Conservation (phyloP, 2,113 vertebrate genomes). For the Eublepharis macularius region DNA sequence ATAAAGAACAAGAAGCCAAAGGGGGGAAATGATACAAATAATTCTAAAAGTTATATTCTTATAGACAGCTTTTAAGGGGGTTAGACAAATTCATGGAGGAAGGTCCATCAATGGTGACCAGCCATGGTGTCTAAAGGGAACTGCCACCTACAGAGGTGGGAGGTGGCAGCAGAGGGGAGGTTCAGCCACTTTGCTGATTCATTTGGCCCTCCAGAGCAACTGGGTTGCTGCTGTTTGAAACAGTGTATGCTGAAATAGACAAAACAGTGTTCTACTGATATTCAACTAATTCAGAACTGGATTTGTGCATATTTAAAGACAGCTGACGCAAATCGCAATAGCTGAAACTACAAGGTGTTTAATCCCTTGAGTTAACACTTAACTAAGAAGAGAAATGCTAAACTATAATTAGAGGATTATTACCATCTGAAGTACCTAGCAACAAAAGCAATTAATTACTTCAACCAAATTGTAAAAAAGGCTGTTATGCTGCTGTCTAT, state of each 20-base stretch:
- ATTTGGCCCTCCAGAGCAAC: no score
- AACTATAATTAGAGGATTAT: constrained; percentile 35
- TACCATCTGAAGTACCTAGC: neutral
- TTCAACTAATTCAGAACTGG: neutral
- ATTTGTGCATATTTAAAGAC: neutral
- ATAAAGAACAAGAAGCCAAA: constrained; percentile 33
- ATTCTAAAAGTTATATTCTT: neutral
- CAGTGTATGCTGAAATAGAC: no score
- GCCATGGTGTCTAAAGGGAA: no score
- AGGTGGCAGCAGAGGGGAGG: no score
- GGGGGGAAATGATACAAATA: neutral
- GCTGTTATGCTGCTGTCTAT: neutral
- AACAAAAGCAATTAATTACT: constrained; percentile 47
- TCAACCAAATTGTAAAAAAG: neutral
- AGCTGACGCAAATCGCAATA: constrained; percentile 22
- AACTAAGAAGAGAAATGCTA: constrained; percentile 31
- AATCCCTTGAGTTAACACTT: constrained; percentile 20
- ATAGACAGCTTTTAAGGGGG: neutral
- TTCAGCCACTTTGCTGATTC: no score
- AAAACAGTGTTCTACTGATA: no score
- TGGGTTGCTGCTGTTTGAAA: no score
- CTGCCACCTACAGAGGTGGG: no score
- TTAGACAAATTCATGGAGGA: no score
- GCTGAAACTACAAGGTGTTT: constrained; percentile 26
- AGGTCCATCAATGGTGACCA: no score